Percentiles rank a stretch among this genome's conserved stretches.
Evolutionary conservation across 2,797 vertebrate genomes (phyloP).

Genomic region (Hydrophis major): DNA sequence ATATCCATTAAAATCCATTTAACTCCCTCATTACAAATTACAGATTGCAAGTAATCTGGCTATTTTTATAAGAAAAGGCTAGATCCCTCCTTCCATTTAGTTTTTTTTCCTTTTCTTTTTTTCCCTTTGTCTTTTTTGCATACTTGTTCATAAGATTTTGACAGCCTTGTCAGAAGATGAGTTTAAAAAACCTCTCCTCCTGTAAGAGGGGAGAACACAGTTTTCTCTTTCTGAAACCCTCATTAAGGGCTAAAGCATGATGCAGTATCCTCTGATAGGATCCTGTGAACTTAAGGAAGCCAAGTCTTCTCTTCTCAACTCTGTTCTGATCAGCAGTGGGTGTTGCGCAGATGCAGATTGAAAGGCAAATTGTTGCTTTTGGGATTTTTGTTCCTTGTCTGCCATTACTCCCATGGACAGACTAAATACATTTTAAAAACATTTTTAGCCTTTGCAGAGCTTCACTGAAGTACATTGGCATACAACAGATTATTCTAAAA

Average conservation of each 20-base stretch:
- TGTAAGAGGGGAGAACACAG: background rate
- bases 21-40: background rate
- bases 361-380: slow-evolving; percentile 17
- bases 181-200: background rate
- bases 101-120: background rate
- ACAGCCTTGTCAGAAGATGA: background rate
- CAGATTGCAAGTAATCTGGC: background rate
- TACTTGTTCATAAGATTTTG: background rate
- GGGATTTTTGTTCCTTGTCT: slow-evolving; percentile 9
- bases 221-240: background rate
- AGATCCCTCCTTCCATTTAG: background rate
- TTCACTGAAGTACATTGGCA: slow-evolving; percentile 30
- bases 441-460: slow-evolving; percentile 26
- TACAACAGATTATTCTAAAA: slow-evolving; percentile 34
- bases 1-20: background rate
- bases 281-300: background rate
- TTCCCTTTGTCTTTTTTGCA: background rate
- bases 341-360: slow-evolving; percentile 4
- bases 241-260: background rate
- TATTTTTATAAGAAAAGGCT: slow-evolving; percentile 18
- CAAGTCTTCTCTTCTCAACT: slow-evolving; percentile 24
- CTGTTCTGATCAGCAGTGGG: background rate
- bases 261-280: slow-evolving; percentile 1
- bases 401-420: background rate
- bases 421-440: background rate